These are phyloP conservation scores for Galagoides demidoff DNA, from an alignment of 2,797 vertebrate genomes.

Conservation along the genomic window DNA sequence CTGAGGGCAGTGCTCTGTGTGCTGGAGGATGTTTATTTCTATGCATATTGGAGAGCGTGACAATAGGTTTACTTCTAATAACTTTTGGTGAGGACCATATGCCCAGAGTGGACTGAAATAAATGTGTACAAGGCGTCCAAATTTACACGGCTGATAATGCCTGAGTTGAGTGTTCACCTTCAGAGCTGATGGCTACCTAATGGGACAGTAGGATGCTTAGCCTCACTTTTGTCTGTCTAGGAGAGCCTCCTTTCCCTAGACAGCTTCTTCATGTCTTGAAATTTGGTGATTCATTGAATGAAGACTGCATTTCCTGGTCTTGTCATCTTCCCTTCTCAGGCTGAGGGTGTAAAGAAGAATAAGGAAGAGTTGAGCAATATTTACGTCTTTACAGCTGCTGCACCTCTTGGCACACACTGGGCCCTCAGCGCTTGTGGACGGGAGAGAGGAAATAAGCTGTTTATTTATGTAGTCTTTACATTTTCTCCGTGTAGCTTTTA, in stretches of 20 bases:
- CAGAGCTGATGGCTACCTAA: background rate
- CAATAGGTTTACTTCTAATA: background rate
- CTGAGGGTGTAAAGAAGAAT: too few relatives aligned
- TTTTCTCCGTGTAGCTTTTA: background rate
- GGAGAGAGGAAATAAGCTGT: background rate
- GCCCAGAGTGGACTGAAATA: background rate
- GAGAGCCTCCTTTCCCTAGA: background rate
- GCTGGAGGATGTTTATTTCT: background rate
- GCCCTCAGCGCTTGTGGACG: too few relatives aligned
- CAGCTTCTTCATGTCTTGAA: background rate
- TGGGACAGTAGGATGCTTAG: background rate
- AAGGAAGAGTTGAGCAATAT: background rate
- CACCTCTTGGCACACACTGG: background rate
- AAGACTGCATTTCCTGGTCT: background rate
- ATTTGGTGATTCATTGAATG: background rate
- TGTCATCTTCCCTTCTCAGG: fast-evolving
- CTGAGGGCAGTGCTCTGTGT: background rate
- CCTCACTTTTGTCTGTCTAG: background rate
- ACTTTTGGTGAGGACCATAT: background rate
- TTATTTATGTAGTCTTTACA: fast-evolving
- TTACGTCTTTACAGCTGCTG: background rate
- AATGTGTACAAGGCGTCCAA: background rate
- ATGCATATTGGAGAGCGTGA: background rate
- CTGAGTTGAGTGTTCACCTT: background rate
- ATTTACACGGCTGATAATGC: background rate